phyloP scores from a whole-genome alignment of 2,113 vertebrate genomes.

The Oncorhynchus tshawytscha region DNA sequence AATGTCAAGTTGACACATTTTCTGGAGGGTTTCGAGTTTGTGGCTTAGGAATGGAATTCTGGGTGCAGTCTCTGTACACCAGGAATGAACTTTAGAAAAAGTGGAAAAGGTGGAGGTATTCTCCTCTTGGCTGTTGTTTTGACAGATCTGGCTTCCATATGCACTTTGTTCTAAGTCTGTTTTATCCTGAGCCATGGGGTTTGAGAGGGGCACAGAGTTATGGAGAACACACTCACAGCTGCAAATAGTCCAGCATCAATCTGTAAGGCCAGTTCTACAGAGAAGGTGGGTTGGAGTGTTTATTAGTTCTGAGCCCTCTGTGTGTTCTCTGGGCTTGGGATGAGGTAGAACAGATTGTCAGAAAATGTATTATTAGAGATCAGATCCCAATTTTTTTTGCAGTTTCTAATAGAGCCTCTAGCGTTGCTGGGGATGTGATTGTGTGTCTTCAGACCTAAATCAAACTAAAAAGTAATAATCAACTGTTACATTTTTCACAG shows the following conservation, averaged over 20 bases:
- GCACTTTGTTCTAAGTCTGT: conserved; percentile 26
- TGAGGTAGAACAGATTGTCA: not conserved
- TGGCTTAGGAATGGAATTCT: not conserved
- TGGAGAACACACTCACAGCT: conserved; percentile 6
- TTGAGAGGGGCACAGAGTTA: conserved; percentile 4
- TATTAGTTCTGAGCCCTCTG: not conserved
- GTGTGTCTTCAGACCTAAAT: not conserved
- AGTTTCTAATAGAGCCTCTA: not conserved
- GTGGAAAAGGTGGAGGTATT: conserved; percentile 26
- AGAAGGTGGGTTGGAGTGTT: not conserved
- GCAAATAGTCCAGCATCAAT: not conserved
- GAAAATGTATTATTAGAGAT: not conserved
- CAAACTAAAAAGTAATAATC: too few relatives aligned
- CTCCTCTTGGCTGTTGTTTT: not conserved
- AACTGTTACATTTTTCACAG: too few relatives aligned
- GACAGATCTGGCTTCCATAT: conserved; percentile 54
- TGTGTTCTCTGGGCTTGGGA: not conserved
- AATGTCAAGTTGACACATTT: not conserved
- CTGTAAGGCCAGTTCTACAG: not conserved
- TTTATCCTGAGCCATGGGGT: conserved; percentile 33
- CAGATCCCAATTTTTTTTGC: not conserved
- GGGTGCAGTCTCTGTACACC: not conserved
- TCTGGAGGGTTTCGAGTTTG: not conserved
- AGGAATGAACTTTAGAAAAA: not conserved
- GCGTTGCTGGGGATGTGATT: not conserved